Percentiles rank a stretch among this genome's conserved stretches.
phyloP scores from a whole-genome alignment of 2,797 vertebrate species.

The Girardinus metallicus region DNA sequence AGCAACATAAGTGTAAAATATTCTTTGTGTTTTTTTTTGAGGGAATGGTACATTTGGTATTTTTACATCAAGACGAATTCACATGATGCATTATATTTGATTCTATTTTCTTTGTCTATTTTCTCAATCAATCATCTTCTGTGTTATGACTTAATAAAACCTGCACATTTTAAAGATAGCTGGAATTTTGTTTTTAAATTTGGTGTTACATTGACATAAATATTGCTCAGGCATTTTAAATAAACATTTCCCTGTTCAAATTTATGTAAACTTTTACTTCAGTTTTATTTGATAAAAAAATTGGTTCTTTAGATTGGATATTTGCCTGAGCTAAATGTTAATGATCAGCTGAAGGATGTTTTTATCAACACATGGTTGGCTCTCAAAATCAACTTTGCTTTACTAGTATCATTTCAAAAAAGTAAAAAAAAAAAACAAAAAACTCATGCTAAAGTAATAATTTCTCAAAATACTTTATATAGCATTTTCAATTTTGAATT shows the following conservation, averaged over 20 bases:
- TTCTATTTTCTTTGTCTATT: neutral
- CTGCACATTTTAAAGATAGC: neutral
- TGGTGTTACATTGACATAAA: neutral
- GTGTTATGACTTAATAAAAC: neutral
- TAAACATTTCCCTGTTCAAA: neutral
- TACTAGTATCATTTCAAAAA: neutral
- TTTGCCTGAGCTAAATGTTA: neutral
- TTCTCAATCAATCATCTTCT: neutral
- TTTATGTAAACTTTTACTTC: neutral
- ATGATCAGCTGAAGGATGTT: neutral
- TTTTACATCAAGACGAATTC: neutral
- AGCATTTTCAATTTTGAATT: neutral
- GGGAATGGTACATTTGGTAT: neutral
- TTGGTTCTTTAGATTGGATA: neutral
- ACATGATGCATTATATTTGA: neutral
- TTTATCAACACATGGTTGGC: neutral
- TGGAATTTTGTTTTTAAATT: neutral
- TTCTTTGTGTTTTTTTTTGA: neutral
- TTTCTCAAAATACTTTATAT: neutral
- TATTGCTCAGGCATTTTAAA: neutral
- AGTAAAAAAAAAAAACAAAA: too few species aligned
- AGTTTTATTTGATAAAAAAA: neutral
- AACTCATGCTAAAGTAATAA: neutral
- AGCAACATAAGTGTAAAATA: neutral
- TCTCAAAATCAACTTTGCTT: neutral